Base-by-base conservation (phyloP, 2,113 vertebrate species). In the Tachuris rubrigastra region DNA sequence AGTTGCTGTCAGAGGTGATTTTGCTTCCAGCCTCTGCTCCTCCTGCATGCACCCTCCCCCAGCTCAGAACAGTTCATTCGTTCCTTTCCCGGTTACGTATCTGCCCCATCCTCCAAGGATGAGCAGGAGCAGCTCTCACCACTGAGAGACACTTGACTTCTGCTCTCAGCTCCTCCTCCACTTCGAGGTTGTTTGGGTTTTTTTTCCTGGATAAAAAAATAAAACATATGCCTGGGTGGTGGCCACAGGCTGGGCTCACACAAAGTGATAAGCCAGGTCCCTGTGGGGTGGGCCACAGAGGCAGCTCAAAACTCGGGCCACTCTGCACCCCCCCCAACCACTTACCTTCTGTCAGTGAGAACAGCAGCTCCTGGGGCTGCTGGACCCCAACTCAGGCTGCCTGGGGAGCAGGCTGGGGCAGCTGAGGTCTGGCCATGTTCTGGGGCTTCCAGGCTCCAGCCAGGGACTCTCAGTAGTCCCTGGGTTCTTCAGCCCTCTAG, bases 351-450 rank as follows among this genome's bases (percentile, higher is more conserved):
- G 14, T 25, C 17, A 31, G 24, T 31, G 22, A 44, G 5, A 60
- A 35, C 62, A 75, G 66, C n/a, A 89, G 50, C 52, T 88, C 42
- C 52, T 49, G 37, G 6, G 24, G 23, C 47, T 12, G 3, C 46
- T 27, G 52, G 39, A 41, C 8, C 33, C 46, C 69, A 75, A 0
- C 20, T 30, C 0, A 0, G 44, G 24, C 28, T 41, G 56, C 41
- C 56, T 42, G 35, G 22, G 25, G 23, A 83, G 15, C 31, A 78
- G 77, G 30, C 25, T 52, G 55, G 12, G 37, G 13, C 20, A 58
- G 30, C 30, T 67, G 46, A 67, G 60, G 3, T 67, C 56, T 72
- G 58, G 23, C 20, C 5, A 2, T n/a, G 35, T 3, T 6, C 50
- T 20, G 27, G 19, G 18, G 6, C 47, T 85, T 55, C 11, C 72